A percentile compares a stretch with the other conserved stretches of the same genome.
Conservation (phyloP, 2,113 vertebrate species). For the Nestor notabilis region DNA sequence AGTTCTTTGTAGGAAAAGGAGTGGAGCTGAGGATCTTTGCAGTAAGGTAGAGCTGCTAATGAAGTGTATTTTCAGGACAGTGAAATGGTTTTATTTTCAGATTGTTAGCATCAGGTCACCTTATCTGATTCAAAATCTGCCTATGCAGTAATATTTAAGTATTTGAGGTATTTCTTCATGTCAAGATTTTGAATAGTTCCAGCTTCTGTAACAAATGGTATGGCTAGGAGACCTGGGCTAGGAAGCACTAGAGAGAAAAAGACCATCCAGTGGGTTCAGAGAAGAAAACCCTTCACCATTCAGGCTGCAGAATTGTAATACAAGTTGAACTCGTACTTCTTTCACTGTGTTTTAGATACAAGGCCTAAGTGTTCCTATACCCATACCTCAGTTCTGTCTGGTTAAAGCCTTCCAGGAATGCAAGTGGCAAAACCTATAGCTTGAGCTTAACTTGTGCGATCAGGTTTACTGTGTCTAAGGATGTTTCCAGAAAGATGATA, state of each 20-base stretch:
- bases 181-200: background rate
- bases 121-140: slow-evolving; percentile 8
- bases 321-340: background rate
- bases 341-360: background rate
- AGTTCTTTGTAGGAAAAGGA: background rate
- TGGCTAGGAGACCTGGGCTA: background rate
- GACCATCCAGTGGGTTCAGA: background rate
- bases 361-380: background rate
- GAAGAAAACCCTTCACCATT: background rate
- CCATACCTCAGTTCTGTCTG: background rate
- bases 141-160: background rate
- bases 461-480: background rate
- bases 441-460: background rate
- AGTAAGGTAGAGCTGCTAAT: background rate
- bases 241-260: background rate
- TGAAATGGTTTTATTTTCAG: background rate
- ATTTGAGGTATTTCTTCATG: background rate
- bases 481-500: background rate
- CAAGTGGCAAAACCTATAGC: background rate
- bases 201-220: background rate
- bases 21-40: background rate
- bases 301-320: background rate
- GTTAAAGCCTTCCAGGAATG: background rate
- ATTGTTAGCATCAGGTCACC: background rate
- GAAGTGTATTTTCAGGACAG: slow-evolving; percentile 4